Evolutionary conservation across 2,113 vertebrate genomes (phyloP).

Genomic region (Meleagris gallopavo): DNA sequence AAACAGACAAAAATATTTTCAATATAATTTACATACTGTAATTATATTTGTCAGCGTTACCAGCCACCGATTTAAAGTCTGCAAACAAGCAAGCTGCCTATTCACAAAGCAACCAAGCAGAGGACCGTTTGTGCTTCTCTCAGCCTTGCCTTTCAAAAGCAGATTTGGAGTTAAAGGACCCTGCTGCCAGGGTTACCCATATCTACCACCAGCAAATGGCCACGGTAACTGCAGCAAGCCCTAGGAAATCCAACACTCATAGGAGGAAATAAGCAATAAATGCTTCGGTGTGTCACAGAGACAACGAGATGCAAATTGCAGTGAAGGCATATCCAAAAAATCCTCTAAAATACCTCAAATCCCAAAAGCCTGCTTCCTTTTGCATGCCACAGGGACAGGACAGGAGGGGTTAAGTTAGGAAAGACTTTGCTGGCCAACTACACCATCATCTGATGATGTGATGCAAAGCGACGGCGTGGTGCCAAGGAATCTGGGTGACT

Average conservation of each 20-base stretch:
- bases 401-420: neutral
- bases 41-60: slow-evolving; percentile 58
- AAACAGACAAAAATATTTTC: slow-evolving; percentile 78
- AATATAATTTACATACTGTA: slow-evolving; percentile 64
- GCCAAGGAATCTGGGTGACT: neutral
- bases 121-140: slow-evolving; percentile 4
- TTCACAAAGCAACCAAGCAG: slow-evolving; percentile 38
- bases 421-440: neutral
- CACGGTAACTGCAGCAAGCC: neutral
- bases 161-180: neutral
- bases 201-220: neutral
- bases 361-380: neutral
- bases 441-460: rapidly evolving
- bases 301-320: neutral
- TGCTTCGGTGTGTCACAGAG: rapidly evolving
- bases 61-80: slow-evolving; percentile 35
- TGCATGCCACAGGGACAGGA: neutral
- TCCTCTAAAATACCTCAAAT: neutral
- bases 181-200: neutral
- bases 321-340: neutral
- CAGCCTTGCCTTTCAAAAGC: slow-evolving; percentile 31
- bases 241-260: neutral
- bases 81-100: slow-evolving; percentile 13
- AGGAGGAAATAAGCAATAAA: neutral
- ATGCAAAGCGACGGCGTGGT: neutral